Evolutionary conservation across 2,113 vertebrate genomes (phyloP).

Genomic region (Menidia beryllina): DNA sequence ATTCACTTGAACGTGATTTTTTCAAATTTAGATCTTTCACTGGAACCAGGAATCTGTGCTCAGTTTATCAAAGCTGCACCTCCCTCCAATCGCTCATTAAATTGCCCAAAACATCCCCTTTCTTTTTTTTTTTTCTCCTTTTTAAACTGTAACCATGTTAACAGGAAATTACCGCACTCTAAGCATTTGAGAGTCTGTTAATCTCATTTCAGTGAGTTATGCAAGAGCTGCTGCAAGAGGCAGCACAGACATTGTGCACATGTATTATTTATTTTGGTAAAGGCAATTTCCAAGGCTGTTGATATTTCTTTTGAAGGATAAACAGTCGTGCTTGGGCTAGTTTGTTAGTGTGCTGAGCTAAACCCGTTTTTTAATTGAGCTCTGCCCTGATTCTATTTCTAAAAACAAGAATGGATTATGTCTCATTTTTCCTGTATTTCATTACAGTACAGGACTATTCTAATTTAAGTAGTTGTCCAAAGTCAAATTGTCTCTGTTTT

Average conservation of each 20-base stretch:
- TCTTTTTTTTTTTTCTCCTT: not conserved
- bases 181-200: not conserved
- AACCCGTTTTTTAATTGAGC: slow-evolving; percentile 9
- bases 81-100: slow-evolving; percentile 3
- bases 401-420: not conserved
- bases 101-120: not conserved
- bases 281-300: slow-evolving; percentile 2
- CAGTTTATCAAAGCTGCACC: not conserved
- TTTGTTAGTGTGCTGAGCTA: slow-evolving; percentile 18
- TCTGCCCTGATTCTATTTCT: slow-evolving; percentile 1
- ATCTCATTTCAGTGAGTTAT: not conserved
- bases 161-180: not conserved
- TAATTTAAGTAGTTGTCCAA: no score
- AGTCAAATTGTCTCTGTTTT: no score
- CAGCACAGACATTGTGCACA: not conserved
- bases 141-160: slow-evolving; percentile 14
- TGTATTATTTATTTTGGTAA: slow-evolving; percentile 5
- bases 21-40: slow-evolving; percentile 15
- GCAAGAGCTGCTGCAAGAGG: slow-evolving; percentile 1
- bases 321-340: slow-evolving; percentile 5
- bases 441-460: not conserved
- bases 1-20: slow-evolving; percentile 16
- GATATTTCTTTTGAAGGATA: slow-evolving; percentile 22
- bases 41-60: not conserved
- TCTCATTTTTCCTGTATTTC: not conserved